These are phyloP conservation scores for Grus americana DNA, from an alignment of 2,113 vertebrate species.

Conservation along the genomic window DNA sequence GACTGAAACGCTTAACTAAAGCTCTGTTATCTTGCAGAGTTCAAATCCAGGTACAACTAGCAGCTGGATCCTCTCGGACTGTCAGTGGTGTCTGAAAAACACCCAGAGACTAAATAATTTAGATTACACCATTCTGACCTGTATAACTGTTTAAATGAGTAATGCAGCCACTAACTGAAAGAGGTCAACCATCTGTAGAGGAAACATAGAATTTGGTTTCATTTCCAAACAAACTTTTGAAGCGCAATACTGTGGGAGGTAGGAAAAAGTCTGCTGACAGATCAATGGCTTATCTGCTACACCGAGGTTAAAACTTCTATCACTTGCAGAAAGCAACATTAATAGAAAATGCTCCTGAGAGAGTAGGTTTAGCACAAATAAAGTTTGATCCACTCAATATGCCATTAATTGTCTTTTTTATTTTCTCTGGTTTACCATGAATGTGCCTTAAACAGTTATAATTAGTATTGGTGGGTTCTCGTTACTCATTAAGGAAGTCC, in stretches of 20 bases:
- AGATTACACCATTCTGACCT: constrained; percentile 83
- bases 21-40: constrained; percentile 72
- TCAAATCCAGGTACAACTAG: constrained; percentile 81
- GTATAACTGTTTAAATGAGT: constrained; percentile 85
- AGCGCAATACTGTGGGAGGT: constrained; percentile 79
- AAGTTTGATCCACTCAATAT: constrained; percentile 60
- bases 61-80: constrained; percentile 80
- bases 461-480: background rate
- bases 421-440: constrained; percentile 23
- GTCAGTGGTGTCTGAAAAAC: constrained; percentile 84
- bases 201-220: constrained; percentile 84
- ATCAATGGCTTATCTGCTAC: constrained; percentile 74
- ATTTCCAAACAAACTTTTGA: constrained; percentile 85
- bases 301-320: constrained; percentile 75
- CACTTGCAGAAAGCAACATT: constrained; percentile 65
- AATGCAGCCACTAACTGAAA: constrained; percentile 83
- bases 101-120: constrained; percentile 87
- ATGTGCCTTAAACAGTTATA: constrained; percentile 20
- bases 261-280: constrained; percentile 78
- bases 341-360: constrained; percentile 66
- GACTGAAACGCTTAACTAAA: constrained; percentile 56
- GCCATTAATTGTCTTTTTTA: constrained; percentile 38
- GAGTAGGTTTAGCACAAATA: constrained; percentile 56
- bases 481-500: background rate
- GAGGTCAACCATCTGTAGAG: constrained; percentile 87